Conservation (phyloP, 2,888 invertebrate genomes). For the Cephus nigrinus region DNA sequence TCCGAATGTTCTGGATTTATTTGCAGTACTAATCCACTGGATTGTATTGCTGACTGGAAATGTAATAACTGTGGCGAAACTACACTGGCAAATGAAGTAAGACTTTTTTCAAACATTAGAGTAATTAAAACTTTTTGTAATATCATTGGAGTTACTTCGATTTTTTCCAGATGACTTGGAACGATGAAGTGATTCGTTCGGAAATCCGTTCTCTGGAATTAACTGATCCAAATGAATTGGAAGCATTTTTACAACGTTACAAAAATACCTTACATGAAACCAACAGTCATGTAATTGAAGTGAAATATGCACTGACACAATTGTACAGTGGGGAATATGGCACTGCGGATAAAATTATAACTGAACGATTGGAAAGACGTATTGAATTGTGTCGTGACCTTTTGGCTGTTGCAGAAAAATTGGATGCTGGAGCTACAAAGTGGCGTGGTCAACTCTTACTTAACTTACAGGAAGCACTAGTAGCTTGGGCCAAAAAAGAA, state of each 20-base stretch:
- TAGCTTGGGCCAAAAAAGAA: constrained; percentile 71
- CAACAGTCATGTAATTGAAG: constrained; percentile 76
- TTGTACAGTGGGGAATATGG: constrained; percentile 72
- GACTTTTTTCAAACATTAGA: not conserved
- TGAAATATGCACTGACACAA: constrained; percentile 77
- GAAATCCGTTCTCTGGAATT: constrained; percentile 70
- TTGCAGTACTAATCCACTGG: constrained; percentile 72
- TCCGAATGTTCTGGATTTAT: constrained; percentile 73
- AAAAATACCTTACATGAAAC: constrained; percentile 74
- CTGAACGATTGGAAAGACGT: constrained; percentile 71
- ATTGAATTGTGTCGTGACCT: constrained; percentile 76
- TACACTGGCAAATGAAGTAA: not conserved
- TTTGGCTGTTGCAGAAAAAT: constrained; percentile 72
- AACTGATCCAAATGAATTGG: constrained; percentile 69
- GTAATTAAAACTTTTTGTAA: not conserved
- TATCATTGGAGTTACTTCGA: not conserved
- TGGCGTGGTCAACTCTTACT: constrained; percentile 75
- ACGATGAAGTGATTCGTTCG: constrained; percentile 72
- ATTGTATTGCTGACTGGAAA: constrained; percentile 72
- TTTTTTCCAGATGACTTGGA: not conserved
- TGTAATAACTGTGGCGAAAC: constrained; percentile 73
- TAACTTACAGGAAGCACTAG: constrained; percentile 75
- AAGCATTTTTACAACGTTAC: constrained; percentile 75
- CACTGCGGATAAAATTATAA: constrained; percentile 65
- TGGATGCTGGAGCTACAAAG: constrained; percentile 76